Evolutionary conservation across 2,797 vertebrate genomes (phyloP), one percentile per base, ranked within the genome.

Genomic region (Mormyrus proboscirostris): DNA sequence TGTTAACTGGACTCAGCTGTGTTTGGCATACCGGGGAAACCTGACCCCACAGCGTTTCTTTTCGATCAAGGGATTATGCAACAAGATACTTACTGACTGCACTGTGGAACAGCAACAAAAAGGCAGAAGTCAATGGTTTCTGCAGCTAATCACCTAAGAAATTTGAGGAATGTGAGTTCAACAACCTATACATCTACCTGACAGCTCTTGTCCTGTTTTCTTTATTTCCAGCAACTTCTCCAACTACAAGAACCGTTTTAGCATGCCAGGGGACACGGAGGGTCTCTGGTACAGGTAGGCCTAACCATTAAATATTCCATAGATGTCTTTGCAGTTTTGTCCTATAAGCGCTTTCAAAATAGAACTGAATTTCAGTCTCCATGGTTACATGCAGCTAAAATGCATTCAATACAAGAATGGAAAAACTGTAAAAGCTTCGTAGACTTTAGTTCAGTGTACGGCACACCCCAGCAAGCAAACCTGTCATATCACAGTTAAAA

Each of bases 271-370:
- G 22, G 91, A 96, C 92, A 97, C 94, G 0, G 96, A 98, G 92
- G 95, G 96, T 89, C 93, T 98, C 7, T 98, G 98, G 97, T 98
- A 98, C 96, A 98, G 97, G 97, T 98, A 94, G 92, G 94, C 86
- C 65, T 4, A 33, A 49, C 51, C 84, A 33, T 86, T 51, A 49
- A 44, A 38, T 25, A 86, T 55, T 86, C 25, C 29, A 29, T 41
- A 86, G 12, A 87, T 33, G 7, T 44, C 53, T 41, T 38, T 57
- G 82, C 41, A 85, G 82, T 59, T 57, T 59, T 87, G 19, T 29
- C 53, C 16, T 44, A 41, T 59, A 87, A 62, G 29, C 44, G 33
- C 53, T 87, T 87, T 87, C 44, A 55, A 57, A 88, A 79, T 49
- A 79, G 62, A 84, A 59, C 10, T 59, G 53, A 16, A 29, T 29